Evolutionary conservation across 2,888 invertebrate species (phyloP).

Genomic region (Bombylius major): DNA sequence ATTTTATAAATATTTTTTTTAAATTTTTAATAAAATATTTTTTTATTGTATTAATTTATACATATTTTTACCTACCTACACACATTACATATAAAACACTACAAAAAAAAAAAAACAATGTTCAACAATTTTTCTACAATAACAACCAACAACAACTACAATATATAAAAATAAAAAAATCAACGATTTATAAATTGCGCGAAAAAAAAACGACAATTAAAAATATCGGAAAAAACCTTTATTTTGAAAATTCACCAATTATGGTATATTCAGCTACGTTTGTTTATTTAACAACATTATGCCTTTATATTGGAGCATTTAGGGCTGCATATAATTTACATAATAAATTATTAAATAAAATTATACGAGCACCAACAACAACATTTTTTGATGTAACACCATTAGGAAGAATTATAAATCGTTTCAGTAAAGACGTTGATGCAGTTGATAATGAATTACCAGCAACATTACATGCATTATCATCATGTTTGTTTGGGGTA

Average conservation of each 20-base stretch:
- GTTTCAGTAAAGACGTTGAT: slow-evolving; percentile 55
- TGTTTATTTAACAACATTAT: slow-evolving; percentile 43
- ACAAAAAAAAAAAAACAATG: not conserved
- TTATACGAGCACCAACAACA: slow-evolving; percentile 48
- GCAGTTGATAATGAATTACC: slow-evolving; percentile 51
- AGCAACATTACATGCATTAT: slow-evolving; percentile 38
- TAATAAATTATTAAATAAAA: slow-evolving; percentile 40
- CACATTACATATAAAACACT: no score
- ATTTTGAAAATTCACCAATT: not conserved
- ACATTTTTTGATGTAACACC: slow-evolving; percentile 61
- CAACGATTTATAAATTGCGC: no score
- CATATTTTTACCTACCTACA: no score
- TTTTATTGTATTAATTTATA: no score
- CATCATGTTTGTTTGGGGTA: slow-evolving; percentile 38
- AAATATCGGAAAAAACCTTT: no score
- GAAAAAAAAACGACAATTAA: not conserved
- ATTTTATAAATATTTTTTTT: no score
- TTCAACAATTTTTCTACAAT: no score
- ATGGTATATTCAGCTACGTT: slow-evolving; percentile 32
- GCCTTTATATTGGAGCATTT: slow-evolving; percentile 45
- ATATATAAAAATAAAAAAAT: no score
- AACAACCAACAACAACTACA: not conserved
- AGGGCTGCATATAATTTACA: slow-evolving; percentile 49
- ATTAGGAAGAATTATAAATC: slow-evolving; percentile 52
- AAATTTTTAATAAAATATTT: no score